phyloP scores from a whole-genome alignment of 1,140 invertebrate species.

The Tetramorium simillimum region DNA sequence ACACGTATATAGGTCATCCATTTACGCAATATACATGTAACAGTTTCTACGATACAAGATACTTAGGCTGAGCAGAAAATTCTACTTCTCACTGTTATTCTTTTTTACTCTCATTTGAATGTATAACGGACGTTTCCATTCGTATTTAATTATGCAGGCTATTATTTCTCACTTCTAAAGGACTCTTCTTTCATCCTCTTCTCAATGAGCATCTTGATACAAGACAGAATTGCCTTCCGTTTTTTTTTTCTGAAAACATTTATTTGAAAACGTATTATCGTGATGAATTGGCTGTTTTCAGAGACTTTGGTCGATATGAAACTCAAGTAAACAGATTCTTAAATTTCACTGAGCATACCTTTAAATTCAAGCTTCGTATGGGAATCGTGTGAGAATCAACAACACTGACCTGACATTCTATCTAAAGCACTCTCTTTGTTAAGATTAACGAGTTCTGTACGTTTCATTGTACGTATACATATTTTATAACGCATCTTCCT shows the following conservation, averaged over 20 bases:
- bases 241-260: background rate
- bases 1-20: background rate
- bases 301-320: background rate
- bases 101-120: constrained; percentile 20
- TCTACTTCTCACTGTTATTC: background rate
- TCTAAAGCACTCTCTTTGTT: background rate
- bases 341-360: background rate
- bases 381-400: constrained; percentile 1
- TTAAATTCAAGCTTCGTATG: constrained; percentile 1
- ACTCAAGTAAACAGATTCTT: background rate
- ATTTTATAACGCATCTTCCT: background rate
- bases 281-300: background rate
- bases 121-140: background rate
- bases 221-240: background rate
- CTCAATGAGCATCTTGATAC: background rate
- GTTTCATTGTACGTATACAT: background rate
- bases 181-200: background rate
- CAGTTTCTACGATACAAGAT: background rate
- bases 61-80: background rate
- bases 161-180: constrained; percentile 21
- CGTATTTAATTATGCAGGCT: constrained; percentile 26
- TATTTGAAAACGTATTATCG: background rate
- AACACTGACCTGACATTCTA: constrained; percentile 10
- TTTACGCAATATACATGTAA: background rate
- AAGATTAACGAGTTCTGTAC: background rate